Conservation (phyloP, 2,113 vertebrate species). For the Catharus bicknelli region DNA sequence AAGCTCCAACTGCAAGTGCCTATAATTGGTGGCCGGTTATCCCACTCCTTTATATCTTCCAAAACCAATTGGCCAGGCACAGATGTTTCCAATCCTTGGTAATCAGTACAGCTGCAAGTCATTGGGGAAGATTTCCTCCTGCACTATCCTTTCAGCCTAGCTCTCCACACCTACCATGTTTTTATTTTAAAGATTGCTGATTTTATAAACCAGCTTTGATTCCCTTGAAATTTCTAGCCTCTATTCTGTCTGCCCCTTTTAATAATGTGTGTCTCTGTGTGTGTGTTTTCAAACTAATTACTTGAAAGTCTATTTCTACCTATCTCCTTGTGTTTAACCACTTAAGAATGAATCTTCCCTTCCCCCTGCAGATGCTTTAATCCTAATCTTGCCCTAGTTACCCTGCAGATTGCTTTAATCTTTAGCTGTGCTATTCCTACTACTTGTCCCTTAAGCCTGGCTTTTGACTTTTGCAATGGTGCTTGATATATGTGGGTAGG, state of each 20-base stretch:
- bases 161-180: not conserved
- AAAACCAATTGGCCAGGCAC: no score
- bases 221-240: not conserved
- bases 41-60: no score
- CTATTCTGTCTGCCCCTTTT: not conserved
- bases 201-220: not conserved
- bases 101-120: no score
- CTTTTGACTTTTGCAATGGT: not conserved
- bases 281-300: not conserved
- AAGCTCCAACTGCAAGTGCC: no score
- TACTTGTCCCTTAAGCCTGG: not conserved
- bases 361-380: not conserved
- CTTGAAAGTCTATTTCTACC: not conserved
- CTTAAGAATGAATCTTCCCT: not conserved
- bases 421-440: not conserved
- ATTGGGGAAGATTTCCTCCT: no score
- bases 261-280: not conserved
- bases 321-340: not conserved
- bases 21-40: no score
- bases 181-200: not conserved
- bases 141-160: no score
- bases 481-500: not conserved
- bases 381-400: slow-evolving; percentile 32
- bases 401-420: slow-evolving; percentile 10
- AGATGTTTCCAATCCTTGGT: no score